Base-by-base conservation (phyloP, 1,140 invertebrate genomes). In the Thaumetopoea pityocampa region DNA sequence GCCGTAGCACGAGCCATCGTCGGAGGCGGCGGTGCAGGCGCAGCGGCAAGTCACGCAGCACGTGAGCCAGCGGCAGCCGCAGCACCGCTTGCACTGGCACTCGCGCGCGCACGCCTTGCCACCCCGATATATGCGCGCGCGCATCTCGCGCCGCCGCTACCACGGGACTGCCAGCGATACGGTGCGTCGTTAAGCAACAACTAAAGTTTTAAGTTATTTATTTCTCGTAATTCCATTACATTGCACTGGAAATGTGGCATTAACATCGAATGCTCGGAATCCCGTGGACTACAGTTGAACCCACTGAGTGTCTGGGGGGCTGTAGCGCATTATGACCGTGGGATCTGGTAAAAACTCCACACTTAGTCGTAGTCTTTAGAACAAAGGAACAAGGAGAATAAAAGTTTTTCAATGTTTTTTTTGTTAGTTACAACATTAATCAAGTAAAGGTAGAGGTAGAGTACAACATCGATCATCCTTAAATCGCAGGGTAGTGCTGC, bases 31-130 rank as follows among this genome's bases (percentile, higher is more conserved):
- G 61, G 35, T n/a, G 22, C 61, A 73, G 7, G 24, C 24, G 36
- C 64, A 71, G 33, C 57, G 61, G 35, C 61, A 70, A 1, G 14
- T 35, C 43, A 24, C 60, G 43, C 68, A 76, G 37, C 71, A 73
- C 9, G 43, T 12, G 12, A 69, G 32, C 61, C 59, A 60, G 11
- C 49, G 23, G 29, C 52, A 65, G 4, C 55, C 51, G 16, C 17
- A 32, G 36, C 69, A 67, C 14, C 66, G 62, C 8, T 44, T 37
- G 35, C 67, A 73, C 16, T 9, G 34, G 11, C 46, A 71, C 45
- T 73, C 61, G 51, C 70, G 68, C 53, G 62, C 53, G 42, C 26
- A 9, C 0, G 47, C 5, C 11, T 29, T 17, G 15, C 6, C 29
- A 0, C 12, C 6, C 1, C 5, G 43, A 35, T 67, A 53, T 74